Base-by-base conservation (phyloP, 2,113 vertebrate species). In the Mastomys coucha region DNA sequence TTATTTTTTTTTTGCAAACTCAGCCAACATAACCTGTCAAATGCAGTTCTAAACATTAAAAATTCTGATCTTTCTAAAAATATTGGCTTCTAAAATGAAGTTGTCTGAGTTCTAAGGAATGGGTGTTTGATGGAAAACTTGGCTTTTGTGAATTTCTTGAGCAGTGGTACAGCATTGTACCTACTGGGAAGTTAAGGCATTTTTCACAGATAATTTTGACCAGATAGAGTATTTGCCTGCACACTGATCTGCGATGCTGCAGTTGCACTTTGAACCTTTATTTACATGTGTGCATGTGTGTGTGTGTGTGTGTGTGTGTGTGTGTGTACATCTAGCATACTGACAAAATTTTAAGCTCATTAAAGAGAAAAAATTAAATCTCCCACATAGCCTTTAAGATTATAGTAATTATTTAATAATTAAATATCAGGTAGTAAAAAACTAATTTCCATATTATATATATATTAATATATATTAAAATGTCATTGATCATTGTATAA, bases 351-450 rank as follows among this genome's bases (percentile, higher is more conserved):
- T 53, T 94, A 88, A 72, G 31, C 63, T 95, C 82, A 81, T 17
- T 95, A 51, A 96, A 49, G 65, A 17, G 33, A 51, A 65, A 81
- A 85, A 69, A 88, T 95, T 90, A 77, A 42, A 78, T 88, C 31
- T 89, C 1, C 8, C 39, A 5, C 14, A 13, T 36, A 69, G 8
- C 36, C 20, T 75, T 89, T 87, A 75, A 91, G 22, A 19, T 36
- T 39, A 45, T 91, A 70, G 36, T 92, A n/a, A 14, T 96, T 89
- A 78, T 78, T 96, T 96, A 89, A 72, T 91, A 84, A 94, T 67
- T 91, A 84, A 77, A 36, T 90, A 19, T 10, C 45, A 63, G 2
- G 5, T 56, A 84, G 36, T 92, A 93, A 97, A 80, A 80, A 60
- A 51, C 49, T 56, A 39, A 56, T 87, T 19, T 3, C 33, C 45